A percentile compares a stretch with the other conserved stretches of the same genome.
Evolutionary conservation across 1,140 invertebrate species (phyloP).

Genomic region (Saccostrea cuccullata): DNA sequence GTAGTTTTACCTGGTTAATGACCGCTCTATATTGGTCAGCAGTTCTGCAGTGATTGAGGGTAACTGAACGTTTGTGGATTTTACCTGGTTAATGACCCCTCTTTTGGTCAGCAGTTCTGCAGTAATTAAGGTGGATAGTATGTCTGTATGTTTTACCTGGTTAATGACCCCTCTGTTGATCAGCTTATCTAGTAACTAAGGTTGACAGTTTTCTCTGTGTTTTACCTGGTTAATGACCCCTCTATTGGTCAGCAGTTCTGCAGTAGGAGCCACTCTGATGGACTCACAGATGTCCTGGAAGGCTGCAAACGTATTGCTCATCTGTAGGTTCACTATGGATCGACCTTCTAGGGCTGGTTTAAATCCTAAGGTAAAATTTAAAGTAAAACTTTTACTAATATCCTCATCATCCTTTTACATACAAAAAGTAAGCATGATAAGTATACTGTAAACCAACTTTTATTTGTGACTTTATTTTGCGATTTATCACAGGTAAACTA

Average conservation of each 20-base stretch:
- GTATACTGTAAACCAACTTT: too few relatives aligned
- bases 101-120: too few relatives aligned
- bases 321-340: slow-evolving; percentile 78
- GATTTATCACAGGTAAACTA: too few relatives aligned
- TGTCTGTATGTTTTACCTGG: neutral
- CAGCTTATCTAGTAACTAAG: neutral
- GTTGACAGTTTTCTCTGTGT: neutral
- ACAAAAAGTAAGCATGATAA: too few relatives aligned
- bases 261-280: slow-evolving; percentile 72
- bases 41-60: too few relatives aligned
- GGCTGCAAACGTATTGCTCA: slow-evolving; percentile 77
- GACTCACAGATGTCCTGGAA: slow-evolving; percentile 76
- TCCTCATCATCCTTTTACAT: too few relatives aligned
- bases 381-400: neutral
- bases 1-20: too few relatives aligned
- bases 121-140: too few relatives aligned
- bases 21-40: too few relatives aligned
- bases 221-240: slow-evolving; percentile 77
- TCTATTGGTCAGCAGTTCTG: slow-evolving; percentile 77
- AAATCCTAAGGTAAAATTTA: slow-evolving; percentile 60
- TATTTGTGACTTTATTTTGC: too few relatives aligned
- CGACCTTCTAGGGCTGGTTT: slow-evolving; percentile 77
- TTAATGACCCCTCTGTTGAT: neutral
- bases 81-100: too few relatives aligned
- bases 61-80: too few relatives aligned